Conservation (phyloP, 1,140 invertebrate species). For the Liolophura sinensis region DNA sequence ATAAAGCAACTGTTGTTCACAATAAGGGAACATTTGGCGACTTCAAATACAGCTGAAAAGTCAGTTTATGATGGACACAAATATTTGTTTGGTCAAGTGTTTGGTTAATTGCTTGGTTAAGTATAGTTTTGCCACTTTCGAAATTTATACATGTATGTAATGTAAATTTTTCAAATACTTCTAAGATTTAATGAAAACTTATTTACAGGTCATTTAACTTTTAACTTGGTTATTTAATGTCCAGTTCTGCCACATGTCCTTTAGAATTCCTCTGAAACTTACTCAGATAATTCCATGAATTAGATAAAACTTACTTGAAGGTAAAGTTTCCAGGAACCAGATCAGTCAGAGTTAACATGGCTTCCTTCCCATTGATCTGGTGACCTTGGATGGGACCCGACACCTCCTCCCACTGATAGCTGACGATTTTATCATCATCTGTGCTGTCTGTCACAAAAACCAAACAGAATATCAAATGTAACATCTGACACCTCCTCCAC, state of each 20-base stretch:
- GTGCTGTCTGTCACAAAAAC: constrained; percentile 61
- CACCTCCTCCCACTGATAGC: constrained; percentile 90
- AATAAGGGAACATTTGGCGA: too few relatives aligned
- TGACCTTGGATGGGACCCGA: constrained; percentile 85
- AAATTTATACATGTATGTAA: constrained; percentile 55
- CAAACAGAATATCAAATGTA: background rate
- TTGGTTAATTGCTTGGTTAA: too few relatives aligned
- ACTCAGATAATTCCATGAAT: too few relatives aligned
- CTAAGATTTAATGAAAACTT: background rate
- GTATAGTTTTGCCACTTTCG: constrained; percentile 66
- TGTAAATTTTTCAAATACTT: background rate
- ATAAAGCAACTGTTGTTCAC: too few relatives aligned
- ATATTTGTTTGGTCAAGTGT: too few relatives aligned
- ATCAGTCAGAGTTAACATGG: constrained; percentile 82
- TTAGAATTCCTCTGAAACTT: too few relatives aligned
- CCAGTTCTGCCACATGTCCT: too few relatives aligned
- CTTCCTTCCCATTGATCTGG: constrained; percentile 71
- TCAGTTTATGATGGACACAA: too few relatives aligned
- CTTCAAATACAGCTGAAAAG: too few relatives aligned
- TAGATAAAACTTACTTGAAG: constrained; percentile 79
- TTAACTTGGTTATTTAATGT: too few relatives aligned
- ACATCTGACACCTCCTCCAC: constrained; percentile 63
- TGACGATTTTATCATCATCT: constrained; percentile 81
- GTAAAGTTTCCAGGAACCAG: constrained; percentile 86
- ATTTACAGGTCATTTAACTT: too few relatives aligned